Evolutionary conservation across 1,140 invertebrate species (phyloP), one percentile per base, ranked within the genome.

Genomic region (Nasonia longicornis): DNA sequence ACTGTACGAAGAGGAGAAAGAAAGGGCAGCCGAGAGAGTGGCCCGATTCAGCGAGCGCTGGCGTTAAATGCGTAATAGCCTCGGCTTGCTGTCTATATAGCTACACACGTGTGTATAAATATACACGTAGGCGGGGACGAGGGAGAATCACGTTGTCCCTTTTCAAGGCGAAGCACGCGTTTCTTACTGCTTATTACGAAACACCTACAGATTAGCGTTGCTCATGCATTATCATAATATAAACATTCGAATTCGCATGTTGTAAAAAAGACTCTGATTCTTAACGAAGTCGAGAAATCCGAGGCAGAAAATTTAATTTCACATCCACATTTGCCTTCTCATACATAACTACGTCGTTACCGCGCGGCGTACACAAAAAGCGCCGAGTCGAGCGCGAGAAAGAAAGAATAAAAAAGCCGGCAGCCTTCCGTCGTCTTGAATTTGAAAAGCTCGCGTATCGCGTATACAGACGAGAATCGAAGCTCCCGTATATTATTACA

Each of bases 371-470:
- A n/a, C 11, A 35, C 14, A 6, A 42, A 31, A 31, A 58, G 48
- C 12, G 2, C 72, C 14, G 14, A 75, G 2, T 48, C 14, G 14
- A 75, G 52, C 22, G 74, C 4, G 20, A 35, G 10, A 75, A 35
- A 75, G 14, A 52, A 42, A 79, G 26, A 26, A 26, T 26, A 31
- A 10, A 73, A 74, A 29, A 6, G 12, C 69, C 31, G 26, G 42
- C n/a, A 72, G 16, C 4, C 67, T 80, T 52, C 26, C 45, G 16
- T 10, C 29, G 72, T 31, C 63, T 80, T 35, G 63, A 38, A 75
- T 80, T 69, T 58, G 14, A 75, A 80, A 80, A 75, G 58, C 69
- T 79, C 31, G 35, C 29, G 20, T 52, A 35, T 71, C 48, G 31
- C 22, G 29, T 14, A 72, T 38, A 42, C 42, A n/a, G 7, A 31